Evolutionary conservation across 2,888 invertebrate genomes (phyloP), one percentile per base, ranked within the genome.

Genomic region (Eilema caniola): DNA sequence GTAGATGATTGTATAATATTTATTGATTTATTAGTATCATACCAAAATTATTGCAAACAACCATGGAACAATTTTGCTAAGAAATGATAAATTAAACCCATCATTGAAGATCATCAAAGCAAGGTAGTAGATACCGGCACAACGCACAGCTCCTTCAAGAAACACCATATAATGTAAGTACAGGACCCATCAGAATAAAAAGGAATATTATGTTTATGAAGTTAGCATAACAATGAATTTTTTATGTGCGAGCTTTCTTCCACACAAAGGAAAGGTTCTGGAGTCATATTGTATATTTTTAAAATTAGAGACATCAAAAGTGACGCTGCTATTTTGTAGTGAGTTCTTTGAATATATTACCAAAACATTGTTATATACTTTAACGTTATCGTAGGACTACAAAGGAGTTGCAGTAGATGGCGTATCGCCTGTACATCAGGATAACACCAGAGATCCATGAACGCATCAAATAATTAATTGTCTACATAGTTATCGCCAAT

Each of bases 171-270:
- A n/a, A 53, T 53, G 20, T n/a, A n/a, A 53, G 53, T n/a, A 53
- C 53, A n/a, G 53, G 10, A n/a, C n/a, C n/a, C 53, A 53, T 53
- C 53, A n/a, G 8, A 53, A 53, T n/a, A 53, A 53, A 53, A 53
- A n/a, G n/a, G 53, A 53, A 53, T n/a, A 53, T 53, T 53, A 53
- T 53, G 47, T 47, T 47, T 47, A 47, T 47, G 47, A 20, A 20
- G 20, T 47, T 47, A 53, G n/a, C 53, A 53, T 53, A 53, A 53
- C 53, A 53, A 53, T 53, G 53, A 53, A 20, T 53, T 53, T 53
- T 53, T 53, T 53, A 53, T 53, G n/a, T n/a, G 3, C 53, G 53
- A 53, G 53, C 20, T 53, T 53, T n/a, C n/a, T 53, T 53, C 53
- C 7, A 53, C 53, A 53, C 53, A 53, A 53, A 53, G n/a, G 53